Evolutionary conservation across 2,113 vertebrate genomes (phyloP), one percentile per base, ranked within the genome.

Genomic region (Grallaria varia): DNA sequence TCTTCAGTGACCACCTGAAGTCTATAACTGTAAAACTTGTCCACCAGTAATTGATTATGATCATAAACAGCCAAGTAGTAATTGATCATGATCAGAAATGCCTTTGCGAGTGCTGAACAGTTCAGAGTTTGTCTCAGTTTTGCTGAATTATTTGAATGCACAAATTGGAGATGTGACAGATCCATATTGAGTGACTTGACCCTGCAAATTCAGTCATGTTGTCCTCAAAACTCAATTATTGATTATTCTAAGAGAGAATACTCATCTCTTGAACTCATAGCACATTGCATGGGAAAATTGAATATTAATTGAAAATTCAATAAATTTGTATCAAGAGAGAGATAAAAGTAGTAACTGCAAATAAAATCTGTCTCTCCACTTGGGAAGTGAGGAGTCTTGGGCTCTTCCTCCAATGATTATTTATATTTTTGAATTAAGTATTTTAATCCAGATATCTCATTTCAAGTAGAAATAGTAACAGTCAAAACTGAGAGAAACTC

Each of bases 211-310:
- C 71, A 0, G 0, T 87, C 71, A 47, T 19, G n/a, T 72, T 89
- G 66, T 91, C 85, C 44, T 96, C 55, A 75, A 89, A 94, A 63
- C 66, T 49, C 55, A 39, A 2, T 84, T 96, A 87, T 89, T 75
- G 73, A 71, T 86, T 90, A 91, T 67, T 87, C 64, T 75, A 55
- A 60, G 64, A 74, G 33, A 67, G 6, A 66, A 87, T 64, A 53
- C n/a, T 79, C 0, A 0, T 64, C 28, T 87, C 60, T 49, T 83
- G 37, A 89, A 56, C 55, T 76, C 8, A 0, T 21, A 84, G 49
- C 24, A 35, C 23, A 27, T 27, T 73, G 17, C 9, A 62, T 17
- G 17, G 35, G 40, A 82, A 89, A 93, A 60, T 5, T 5, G 0
- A 55, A 42, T 78, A 75, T 90, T 91, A 90, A 69, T 67, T 81